Conservation (phyloP, 1,140 invertebrate genomes). For the Asobara japonica region DNA sequence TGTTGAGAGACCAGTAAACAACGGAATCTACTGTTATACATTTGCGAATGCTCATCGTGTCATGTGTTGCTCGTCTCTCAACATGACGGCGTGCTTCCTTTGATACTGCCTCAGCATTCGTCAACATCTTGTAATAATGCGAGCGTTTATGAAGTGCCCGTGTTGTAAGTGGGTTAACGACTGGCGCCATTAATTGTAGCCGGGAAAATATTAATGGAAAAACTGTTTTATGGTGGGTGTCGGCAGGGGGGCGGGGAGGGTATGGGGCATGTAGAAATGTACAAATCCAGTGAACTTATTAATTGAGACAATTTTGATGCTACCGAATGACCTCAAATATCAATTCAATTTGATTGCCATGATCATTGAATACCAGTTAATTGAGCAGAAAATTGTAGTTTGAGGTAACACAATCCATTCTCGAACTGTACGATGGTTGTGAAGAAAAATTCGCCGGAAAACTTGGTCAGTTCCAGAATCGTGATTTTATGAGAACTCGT, state of each 20-base stretch:
- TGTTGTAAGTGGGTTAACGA: conserved; percentile 11
- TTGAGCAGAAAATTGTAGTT: too few relatives aligned
- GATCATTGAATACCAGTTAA: too few relatives aligned
- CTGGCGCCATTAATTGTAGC: conserved; percentile 8
- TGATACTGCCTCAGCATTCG: background rate
- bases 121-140: conserved; percentile 12
- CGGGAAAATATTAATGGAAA: conserved; percentile 8
- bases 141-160: conserved; percentile 5
- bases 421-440: too few relatives aligned
- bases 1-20: background rate
- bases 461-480: too few relatives aligned
- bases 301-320: too few relatives aligned
- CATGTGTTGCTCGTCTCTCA: background rate
- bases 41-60: background rate
- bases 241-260: background rate
- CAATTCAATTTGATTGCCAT: too few relatives aligned
- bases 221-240: conserved; percentile 4
- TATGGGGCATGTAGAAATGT: too few relatives aligned
- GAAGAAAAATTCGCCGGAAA: too few relatives aligned
- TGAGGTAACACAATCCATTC: too few relatives aligned
- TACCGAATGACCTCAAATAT: too few relatives aligned
- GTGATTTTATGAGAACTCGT: too few relatives aligned
- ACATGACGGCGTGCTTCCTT: background rate
- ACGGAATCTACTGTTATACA: conserved; percentile 1
- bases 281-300: too few relatives aligned